Evolutionary conservation across 2,888 invertebrate species (phyloP).

Genomic region (Neoaliturus tenellus): DNA sequence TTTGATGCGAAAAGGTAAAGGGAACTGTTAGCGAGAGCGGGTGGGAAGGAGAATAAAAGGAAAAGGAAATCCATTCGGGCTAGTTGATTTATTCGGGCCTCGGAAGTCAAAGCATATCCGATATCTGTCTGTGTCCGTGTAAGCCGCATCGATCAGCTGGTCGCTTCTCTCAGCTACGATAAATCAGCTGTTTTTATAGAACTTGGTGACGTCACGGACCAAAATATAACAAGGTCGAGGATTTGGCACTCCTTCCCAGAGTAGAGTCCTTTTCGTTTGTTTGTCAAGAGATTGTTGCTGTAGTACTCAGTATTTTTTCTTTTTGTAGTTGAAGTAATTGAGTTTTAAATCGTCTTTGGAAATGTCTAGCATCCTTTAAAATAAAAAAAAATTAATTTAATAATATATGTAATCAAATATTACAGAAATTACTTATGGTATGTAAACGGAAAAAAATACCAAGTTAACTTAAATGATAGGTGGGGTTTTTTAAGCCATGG

Average conservation of each 20-base stretch:
- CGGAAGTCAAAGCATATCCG: conserved; percentile 26
- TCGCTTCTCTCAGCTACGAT: not conserved
- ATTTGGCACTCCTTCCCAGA: not conserved
- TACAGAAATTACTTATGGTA: too few species aligned
- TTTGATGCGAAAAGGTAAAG: not conserved
- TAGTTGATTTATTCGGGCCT: conserved; percentile 8
- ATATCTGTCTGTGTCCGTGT: not conserved
- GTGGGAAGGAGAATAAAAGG: not conserved
- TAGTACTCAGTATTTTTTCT: too few species aligned
- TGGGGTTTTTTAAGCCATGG: too few species aligned
- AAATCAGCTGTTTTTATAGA: conserved; percentile 43
- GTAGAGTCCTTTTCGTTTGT: too few species aligned
- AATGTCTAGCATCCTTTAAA: too few species aligned
- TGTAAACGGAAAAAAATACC: too few species aligned
- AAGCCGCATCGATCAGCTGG: conserved; percentile 32
- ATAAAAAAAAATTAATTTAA: too few species aligned
- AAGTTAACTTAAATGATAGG: too few species aligned
- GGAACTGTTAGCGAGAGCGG: not conserved
- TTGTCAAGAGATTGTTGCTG: too few species aligned
- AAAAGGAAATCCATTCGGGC: not conserved
- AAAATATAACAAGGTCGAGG: conserved; percentile 31
- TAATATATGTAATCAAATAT: too few species aligned
- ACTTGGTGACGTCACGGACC: conserved; percentile 9
- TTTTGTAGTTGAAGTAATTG: too few species aligned
- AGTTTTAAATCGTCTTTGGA: too few species aligned